Percentiles rank a stretch among this genome's conserved stretches.
phyloP scores from a whole-genome alignment of 2,113 vertebrate genomes.

The Podiceps cristatus region DNA sequence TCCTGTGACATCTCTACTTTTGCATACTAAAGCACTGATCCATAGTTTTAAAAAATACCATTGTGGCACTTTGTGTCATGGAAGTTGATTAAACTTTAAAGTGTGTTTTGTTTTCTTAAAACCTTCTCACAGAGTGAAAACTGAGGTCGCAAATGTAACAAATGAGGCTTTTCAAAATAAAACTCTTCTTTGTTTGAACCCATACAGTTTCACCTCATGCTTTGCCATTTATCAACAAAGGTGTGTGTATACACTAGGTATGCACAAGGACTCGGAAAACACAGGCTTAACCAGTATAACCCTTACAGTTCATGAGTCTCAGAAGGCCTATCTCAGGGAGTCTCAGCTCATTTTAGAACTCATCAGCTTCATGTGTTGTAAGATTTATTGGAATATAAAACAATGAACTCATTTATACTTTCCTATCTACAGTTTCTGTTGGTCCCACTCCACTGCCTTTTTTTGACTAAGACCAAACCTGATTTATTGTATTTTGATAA shows the following conservation, averaged over 20 bases:
- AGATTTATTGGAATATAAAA: constrained; percentile 76
- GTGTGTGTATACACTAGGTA: background rate
- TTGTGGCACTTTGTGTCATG: background rate
- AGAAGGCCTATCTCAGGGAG: constrained; percentile 55
- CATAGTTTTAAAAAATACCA: background rate
- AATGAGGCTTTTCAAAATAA: background rate
- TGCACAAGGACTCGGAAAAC: constrained; percentile 28
- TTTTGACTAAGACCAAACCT: constrained; percentile 45
- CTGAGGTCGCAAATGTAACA: background rate
- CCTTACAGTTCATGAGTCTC: constrained; percentile 51
- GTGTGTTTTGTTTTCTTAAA: background rate
- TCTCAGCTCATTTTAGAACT: constrained; percentile 73
- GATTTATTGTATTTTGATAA: constrained; percentile 81
- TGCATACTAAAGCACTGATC: background rate
- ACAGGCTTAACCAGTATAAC: constrained; percentile 37
- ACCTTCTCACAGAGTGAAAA: background rate
- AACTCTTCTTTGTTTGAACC: background rate
- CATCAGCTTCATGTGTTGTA: constrained; percentile 66
- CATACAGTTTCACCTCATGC: background rate
- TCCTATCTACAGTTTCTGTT: constrained; percentile 53
- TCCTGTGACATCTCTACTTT: background rate
- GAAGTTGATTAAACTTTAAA: background rate
- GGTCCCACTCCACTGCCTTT: constrained; percentile 32
- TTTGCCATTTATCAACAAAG: background rate
- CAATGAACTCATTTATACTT: constrained; percentile 73